Evolutionary conservation across 2,888 invertebrate species (phyloP).

Genomic region (Cephus spinipes): DNA sequence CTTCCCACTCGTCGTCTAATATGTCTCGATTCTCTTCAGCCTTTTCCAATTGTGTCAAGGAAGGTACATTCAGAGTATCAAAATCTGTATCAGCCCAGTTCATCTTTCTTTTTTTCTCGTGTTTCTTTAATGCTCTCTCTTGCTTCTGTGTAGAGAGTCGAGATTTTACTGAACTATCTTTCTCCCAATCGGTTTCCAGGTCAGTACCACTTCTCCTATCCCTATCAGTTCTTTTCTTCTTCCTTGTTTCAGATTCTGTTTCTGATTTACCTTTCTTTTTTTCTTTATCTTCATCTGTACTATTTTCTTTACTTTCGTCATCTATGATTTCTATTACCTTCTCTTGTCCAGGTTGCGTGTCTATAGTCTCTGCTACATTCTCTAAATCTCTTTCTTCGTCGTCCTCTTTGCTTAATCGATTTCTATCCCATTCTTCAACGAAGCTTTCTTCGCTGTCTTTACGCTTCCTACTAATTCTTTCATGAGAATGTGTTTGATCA

Average conservation of each 20-base stretch:
- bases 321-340: background rate
- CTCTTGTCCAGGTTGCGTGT: constrained; percentile 3
- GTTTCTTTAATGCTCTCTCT: constrained; percentile 31
- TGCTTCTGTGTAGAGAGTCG: background rate
- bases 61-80: constrained; percentile 55
- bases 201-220: constrained; percentile 32
- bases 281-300: background rate
- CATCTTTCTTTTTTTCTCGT: constrained; percentile 20
- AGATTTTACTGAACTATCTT: constrained; percentile 21
- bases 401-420: background rate
- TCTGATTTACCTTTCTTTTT: background rate
- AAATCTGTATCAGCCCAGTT: constrained; percentile 58
- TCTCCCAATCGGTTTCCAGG: constrained; percentile 48
- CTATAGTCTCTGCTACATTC: background rate
- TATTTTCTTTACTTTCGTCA: background rate
- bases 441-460: constrained; percentile 11
- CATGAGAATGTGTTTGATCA: background rate
- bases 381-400: background rate
- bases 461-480: background rate
- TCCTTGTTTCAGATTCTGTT: background rate
- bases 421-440: constrained; percentile 17
- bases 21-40: constrained; percentile 45
- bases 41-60: constrained; percentile 56
- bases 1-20: constrained; percentile 61
- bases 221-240: constrained; percentile 25